phyloP scores from a whole-genome alignment of 2,888 invertebrate genomes.

The Drosophila incognita region DNA sequence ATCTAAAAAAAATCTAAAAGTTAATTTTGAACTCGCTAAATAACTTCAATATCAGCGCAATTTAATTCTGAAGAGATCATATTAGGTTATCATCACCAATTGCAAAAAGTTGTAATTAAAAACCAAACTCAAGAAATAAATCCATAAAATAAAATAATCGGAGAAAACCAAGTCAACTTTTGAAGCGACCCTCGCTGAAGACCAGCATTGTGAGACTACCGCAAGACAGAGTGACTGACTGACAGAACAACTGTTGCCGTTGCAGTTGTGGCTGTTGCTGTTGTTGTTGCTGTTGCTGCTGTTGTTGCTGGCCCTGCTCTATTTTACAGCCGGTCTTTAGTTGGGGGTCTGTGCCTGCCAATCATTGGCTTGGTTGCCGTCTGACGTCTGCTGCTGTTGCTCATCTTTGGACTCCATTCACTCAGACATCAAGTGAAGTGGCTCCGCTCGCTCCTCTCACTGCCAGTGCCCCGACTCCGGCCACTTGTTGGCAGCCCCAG shows the following conservation, averaged over 20 bases:
- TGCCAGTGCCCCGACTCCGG: constrained; percentile 15
- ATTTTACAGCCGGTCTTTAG: constrained; percentile 67
- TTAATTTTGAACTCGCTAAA: background rate
- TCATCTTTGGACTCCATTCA: constrained; percentile 76
- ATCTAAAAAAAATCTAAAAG: background rate
- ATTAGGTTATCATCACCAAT: background rate
- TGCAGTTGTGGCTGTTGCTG: constrained; percentile 12
- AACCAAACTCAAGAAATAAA: no score
- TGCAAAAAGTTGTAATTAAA: no score
- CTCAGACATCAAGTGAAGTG: constrained; percentile 70
- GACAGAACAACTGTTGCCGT: constrained; percentile 53
- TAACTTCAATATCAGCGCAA: no score
- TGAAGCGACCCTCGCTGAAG: constrained; percentile 45
- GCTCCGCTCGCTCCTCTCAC: constrained; percentile 11
- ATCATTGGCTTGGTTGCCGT: constrained; percentile 60
- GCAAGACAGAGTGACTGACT: constrained; percentile 59
- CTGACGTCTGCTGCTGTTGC: constrained; percentile 63
- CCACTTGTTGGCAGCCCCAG: constrained; percentile 65
- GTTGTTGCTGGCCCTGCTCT: constrained; percentile 62
- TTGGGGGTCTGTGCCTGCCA: constrained; percentile 56
- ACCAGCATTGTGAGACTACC: constrained; percentile 51
- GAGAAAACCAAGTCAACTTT: background rate
- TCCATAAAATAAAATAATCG: no score
- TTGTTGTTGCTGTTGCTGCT: constrained; percentile 33
- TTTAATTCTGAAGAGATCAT: background rate